Conservation (phyloP, 2,797 vertebrate species). For the Gephyroberyx darwinii region DNA sequence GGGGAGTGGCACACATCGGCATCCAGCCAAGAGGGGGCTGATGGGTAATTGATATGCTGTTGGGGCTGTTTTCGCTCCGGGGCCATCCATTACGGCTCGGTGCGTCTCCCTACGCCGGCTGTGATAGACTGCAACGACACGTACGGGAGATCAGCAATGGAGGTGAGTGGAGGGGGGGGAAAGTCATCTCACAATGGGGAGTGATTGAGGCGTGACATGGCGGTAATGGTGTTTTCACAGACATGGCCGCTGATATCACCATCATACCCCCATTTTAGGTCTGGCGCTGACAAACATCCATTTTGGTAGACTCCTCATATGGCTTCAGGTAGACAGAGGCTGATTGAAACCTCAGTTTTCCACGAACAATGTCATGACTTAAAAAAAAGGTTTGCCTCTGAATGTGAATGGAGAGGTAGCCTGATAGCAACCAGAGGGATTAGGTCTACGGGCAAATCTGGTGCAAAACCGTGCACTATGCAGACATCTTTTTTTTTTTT, state of each 20-base stretch:
- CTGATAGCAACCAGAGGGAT: constrained; percentile 44
- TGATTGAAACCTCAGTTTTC: constrained; percentile 67
- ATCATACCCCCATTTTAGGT: constrained; percentile 74
- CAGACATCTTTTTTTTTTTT: constrained; percentile 34
- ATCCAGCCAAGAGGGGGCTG: constrained; percentile 69
- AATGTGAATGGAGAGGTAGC: constrained; percentile 4
- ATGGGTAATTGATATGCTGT: constrained; percentile 83
- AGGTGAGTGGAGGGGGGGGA: constrained; percentile 52
- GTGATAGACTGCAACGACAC: constrained; percentile 77
- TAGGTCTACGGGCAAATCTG: constrained; percentile 29
- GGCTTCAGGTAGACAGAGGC: constrained; percentile 60
- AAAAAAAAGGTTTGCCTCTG: not conserved
- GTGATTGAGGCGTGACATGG: constrained; percentile 82
- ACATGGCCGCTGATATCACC: constrained; percentile 74
- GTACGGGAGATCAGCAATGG: constrained; percentile 66
- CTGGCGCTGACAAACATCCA: constrained; percentile 74
- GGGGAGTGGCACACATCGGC: constrained; percentile 53
- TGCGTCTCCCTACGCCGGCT: constrained; percentile 62
- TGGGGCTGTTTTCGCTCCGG: constrained; percentile 72
- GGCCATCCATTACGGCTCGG: constrained; percentile 76
- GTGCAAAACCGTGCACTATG: constrained; percentile 27
- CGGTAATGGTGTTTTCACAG: constrained; percentile 83
- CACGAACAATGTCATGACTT: constrained; percentile 35
- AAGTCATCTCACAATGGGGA: constrained; percentile 74
- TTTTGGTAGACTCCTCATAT: constrained; percentile 65